phyloP scores from a whole-genome alignment of 2,888 invertebrate species.

The Acronicta aceris region DNA sequence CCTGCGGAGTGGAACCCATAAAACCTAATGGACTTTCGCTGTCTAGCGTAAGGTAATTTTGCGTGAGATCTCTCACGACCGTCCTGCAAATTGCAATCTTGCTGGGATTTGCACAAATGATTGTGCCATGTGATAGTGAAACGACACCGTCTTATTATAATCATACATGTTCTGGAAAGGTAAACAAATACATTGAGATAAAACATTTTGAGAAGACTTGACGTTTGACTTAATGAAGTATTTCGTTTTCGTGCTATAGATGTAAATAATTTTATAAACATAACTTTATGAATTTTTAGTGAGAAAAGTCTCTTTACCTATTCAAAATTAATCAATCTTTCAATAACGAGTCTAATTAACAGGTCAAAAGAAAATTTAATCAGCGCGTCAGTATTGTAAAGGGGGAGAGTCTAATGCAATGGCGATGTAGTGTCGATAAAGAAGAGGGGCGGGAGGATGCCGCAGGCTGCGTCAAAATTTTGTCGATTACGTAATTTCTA shows the following conservation, averaged over 20 bases:
- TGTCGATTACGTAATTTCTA: conserved; percentile 77
- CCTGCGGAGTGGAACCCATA: conserved; percentile 80
- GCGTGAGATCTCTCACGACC: conserved; percentile 67
- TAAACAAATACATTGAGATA: neutral
- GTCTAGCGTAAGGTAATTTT: conserved; percentile 82
- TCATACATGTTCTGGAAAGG: conserved; percentile 4
- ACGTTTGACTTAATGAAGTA: too few species aligned
- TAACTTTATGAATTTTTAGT: neutral
- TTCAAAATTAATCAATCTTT: conserved; percentile 44
- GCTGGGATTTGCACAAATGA: conserved; percentile 65
- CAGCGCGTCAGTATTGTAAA: conserved; percentile 58
- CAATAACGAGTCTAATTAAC: conserved; percentile 53
- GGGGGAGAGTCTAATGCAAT: conserved; percentile 61
- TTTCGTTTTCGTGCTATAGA: too few species aligned
- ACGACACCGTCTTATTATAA: conserved; percentile 1
- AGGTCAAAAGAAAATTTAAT: conserved; percentile 65
- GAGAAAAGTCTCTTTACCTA: conserved; percentile 31
- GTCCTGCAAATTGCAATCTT: conserved; percentile 75
- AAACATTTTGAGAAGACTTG: neutral
- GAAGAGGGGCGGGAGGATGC: conserved; percentile 57
- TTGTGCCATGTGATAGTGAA: conserved; percentile 27
- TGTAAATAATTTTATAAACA: too few species aligned
- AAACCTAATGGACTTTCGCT: conserved; percentile 88
- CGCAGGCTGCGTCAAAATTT: conserved; percentile 73
- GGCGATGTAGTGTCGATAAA: conserved; percentile 69